phyloP scores from a whole-genome alignment of 2,888 invertebrate species.

The Erpobdella octoculata region DNA sequence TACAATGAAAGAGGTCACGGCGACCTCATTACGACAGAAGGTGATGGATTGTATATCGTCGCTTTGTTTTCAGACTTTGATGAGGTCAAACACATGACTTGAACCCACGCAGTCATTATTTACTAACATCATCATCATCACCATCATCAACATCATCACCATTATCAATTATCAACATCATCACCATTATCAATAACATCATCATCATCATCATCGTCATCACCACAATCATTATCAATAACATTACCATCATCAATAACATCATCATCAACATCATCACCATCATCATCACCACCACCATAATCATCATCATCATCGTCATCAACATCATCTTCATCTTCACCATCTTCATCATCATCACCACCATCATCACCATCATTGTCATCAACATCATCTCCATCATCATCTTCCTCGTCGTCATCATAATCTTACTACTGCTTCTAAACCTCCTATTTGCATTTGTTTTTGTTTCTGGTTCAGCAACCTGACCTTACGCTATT shows the following conservation, averaged over 20 bases:
- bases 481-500: no score
- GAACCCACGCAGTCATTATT: not conserved
- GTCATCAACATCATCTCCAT: slow-evolving; percentile 30
- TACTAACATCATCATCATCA: not conserved
- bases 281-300: slow-evolving; percentile 17
- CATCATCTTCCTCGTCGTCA: slow-evolving; percentile 22
- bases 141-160: not conserved
- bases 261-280: slow-evolving; percentile 22
- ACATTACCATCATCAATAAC: not conserved
- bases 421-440: no score
- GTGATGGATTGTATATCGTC: no score
- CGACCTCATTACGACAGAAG: not conserved
- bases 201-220: slow-evolving; percentile 4
- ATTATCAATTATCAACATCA: not conserved
- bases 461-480: no score
- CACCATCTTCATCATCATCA: slow-evolving; percentile 29
- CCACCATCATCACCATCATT: slow-evolving; percentile 27
- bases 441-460: no score
- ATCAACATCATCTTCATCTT: slow-evolving; percentile 25
- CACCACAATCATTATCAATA: not conserved
- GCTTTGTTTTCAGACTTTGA: not conserved
- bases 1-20: not conserved
- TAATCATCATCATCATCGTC: slow-evolving; percentile 27
- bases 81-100: not conserved
- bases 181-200: not conserved